Evolutionary conservation across 64 coral and sea anemone species (phyloP).

Genomic region (Pocillopora damicornis): DNA sequence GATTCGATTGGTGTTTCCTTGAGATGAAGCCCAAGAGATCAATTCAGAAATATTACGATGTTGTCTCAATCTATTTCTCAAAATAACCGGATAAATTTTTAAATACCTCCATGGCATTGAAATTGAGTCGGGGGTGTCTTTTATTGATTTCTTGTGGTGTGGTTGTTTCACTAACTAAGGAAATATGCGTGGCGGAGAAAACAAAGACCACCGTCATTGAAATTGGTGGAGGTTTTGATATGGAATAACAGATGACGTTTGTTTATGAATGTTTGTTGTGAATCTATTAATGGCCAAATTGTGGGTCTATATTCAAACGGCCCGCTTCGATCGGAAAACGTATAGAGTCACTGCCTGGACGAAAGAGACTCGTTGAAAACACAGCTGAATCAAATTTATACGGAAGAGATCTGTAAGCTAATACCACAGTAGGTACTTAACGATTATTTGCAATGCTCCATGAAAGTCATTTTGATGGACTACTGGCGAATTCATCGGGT

Average conservation of each 20-base stretch:
- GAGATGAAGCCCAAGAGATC: not conserved
- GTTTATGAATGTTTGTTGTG: conserved; percentile 4
- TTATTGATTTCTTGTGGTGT: not conserved
- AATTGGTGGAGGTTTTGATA: not conserved
- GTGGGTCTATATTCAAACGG: not conserved
- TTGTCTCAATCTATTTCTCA: conserved; percentile 30
- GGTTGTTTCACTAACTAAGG: conserved; percentile 23
- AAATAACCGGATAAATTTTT: conserved; percentile 28
- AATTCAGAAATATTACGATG: not conserved
- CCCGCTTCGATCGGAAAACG: not conserved
- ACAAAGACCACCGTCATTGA: conserved; percentile 10
- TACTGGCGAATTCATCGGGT: not conserved
- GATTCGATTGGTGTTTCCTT: not conserved
- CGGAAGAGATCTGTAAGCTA: not conserved
- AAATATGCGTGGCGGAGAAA: not conserved
- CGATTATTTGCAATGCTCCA: not conserved
- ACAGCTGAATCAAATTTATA: conserved; percentile 14
- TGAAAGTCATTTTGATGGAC: not conserved
- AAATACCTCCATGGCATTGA: not conserved
- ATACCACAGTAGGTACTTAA: conserved; percentile 10
- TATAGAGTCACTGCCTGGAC: not conserved
- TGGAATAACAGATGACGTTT: not conserved
- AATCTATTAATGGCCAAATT: not conserved
- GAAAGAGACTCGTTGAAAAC: conserved; percentile 5
- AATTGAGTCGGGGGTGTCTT: conserved; percentile 26